A percentile compares a stretch with the other conserved stretches of the same genome.
phyloP scores from a whole-genome alignment of 2,113 vertebrate species.

The Sminthopsis crassicaudata region DNA sequence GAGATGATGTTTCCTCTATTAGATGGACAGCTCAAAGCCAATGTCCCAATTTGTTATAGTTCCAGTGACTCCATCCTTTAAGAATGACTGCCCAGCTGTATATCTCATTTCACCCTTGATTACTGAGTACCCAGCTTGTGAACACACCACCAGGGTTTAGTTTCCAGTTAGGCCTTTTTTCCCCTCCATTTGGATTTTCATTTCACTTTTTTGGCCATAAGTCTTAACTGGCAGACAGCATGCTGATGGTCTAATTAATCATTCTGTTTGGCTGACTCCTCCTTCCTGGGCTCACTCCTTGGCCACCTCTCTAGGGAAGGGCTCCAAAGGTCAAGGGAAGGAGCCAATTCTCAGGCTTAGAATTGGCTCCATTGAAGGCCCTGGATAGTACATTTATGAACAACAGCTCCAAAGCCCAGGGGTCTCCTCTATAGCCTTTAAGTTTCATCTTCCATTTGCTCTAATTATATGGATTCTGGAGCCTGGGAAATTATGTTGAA shows the following conservation, averaged over 20 bases:
- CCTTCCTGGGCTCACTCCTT: constrained; percentile 3
- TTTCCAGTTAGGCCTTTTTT: not conserved
- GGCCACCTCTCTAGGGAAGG: not conserved
- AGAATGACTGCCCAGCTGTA: not conserved
- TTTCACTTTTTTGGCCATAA: not conserved
- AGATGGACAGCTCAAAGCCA: not conserved
- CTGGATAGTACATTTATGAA: constrained; percentile 38
- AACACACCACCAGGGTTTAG: not conserved
- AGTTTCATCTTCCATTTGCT: not conserved
- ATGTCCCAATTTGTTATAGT: not conserved
- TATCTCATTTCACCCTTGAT: not conserved
- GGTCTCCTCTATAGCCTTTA: not conserved
- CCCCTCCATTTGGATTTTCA: not conserved
- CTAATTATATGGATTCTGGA: not conserved
- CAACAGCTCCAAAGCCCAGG: not conserved
- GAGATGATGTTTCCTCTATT: not conserved
- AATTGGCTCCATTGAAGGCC: constrained; percentile 9
- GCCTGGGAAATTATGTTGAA: not conserved
- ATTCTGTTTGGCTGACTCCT: constrained; percentile 4
- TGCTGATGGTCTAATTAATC: constrained; percentile 44
- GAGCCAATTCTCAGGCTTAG: constrained; percentile 37
- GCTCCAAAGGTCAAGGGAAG: constrained; percentile 61
- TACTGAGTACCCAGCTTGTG: not conserved
- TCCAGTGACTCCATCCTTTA: constrained; percentile 27
- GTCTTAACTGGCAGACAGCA: constrained; percentile 1